Conservation (phyloP, 53 echinoderm and acorn worm genomes). For the Apostichopus leukothele region DNA sequence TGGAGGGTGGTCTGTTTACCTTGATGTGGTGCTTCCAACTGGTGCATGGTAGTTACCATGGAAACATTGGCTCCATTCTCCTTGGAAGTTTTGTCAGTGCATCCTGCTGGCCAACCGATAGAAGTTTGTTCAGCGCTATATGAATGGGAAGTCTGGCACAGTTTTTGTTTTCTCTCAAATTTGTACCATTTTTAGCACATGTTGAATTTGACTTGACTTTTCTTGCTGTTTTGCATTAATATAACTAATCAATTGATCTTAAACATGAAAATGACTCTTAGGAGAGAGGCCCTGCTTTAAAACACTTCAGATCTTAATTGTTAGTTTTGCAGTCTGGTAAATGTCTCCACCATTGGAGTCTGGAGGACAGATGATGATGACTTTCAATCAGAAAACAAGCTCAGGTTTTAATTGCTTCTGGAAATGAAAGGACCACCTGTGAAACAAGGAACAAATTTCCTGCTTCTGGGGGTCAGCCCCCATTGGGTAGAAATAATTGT, state of each 20-base stretch:
- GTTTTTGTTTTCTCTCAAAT: no score
- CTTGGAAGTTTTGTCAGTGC: no score
- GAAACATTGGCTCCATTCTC: neutral
- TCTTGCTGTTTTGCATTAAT: neutral
- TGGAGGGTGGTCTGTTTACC: neutral
- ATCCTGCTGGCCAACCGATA: no score
- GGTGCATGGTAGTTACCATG: neutral
- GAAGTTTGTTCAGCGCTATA: no score
- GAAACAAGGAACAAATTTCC: conserved; percentile 9
- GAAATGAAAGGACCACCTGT: conserved; percentile 32
- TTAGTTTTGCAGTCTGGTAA: neutral
- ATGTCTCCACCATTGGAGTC: neutral
- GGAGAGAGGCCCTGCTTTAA: no score
- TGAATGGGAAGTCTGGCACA: no score
- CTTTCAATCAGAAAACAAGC: no score
- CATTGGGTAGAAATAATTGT: neutral
- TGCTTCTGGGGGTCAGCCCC: conserved; percentile 9
- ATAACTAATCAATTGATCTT: neutral
- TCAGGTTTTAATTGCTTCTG: conserved; percentile 26
- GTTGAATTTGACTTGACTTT: no score
- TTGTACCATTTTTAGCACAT: no score
- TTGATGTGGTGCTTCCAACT: neutral
- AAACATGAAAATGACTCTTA: no score
- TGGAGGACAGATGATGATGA: neutral
- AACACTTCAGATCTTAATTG: no score